Evolutionary conservation across 1,140 invertebrate species (phyloP).

Genomic region (Lethocerus indicus): DNA sequence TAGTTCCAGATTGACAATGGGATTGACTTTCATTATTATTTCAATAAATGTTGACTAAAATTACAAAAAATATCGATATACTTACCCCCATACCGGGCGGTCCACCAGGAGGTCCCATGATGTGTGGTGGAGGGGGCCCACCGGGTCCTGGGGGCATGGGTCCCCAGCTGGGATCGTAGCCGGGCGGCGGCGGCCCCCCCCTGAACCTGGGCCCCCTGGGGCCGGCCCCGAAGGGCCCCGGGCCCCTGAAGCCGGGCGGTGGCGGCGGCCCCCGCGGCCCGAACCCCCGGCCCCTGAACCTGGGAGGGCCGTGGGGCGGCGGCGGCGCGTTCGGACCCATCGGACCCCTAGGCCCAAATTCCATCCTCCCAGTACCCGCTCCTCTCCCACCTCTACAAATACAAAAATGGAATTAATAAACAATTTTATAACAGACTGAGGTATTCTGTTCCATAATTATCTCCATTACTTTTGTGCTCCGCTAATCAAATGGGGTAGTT

Average conservation of each 20-base stretch:
- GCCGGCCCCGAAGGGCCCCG: conserved; percentile 23
- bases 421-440: too few relatives aligned
- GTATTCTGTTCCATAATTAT: too few relatives aligned
- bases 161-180: conserved; percentile 38
- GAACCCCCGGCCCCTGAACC: conserved; percentile 38
- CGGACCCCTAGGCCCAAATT: conserved; percentile 21
- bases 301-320: conserved; percentile 23
- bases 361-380: conserved; percentile 14
- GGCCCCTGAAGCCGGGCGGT: conserved; percentile 20
- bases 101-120: conserved; percentile 30
- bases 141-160: conserved; percentile 31
- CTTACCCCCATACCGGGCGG: conserved; percentile 20
- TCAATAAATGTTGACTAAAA: too few relatives aligned
- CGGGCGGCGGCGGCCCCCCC: conserved; percentile 25
- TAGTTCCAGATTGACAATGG: too few relatives aligned
- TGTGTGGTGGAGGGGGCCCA: conserved; percentile 31
- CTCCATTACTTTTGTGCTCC: too few relatives aligned
- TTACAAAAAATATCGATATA: not conserved
- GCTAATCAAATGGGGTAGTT: too few relatives aligned
- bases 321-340: conserved; percentile 23
- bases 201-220: conserved; percentile 25
- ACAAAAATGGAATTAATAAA: not conserved
- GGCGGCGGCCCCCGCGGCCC: conserved; percentile 40
- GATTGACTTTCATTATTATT: too few relatives aligned
- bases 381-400: conserved; percentile 19